Base-by-base conservation (phyloP, 1,140 invertebrate species). In the Ephestia elutella region DNA sequence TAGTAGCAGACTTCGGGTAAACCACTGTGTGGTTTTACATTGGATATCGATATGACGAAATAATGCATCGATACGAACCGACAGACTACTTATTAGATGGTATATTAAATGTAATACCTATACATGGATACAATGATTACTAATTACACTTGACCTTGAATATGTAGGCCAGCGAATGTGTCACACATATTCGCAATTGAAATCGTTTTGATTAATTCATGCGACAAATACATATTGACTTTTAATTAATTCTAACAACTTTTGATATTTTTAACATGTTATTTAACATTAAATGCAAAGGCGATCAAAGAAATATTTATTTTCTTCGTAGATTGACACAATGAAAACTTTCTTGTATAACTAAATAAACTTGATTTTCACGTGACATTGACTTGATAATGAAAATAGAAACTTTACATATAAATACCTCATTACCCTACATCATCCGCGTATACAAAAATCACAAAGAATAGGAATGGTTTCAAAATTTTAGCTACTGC, bases 11-110 rank as follows among this genome's bases (percentile, higher is more conserved):
- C 30, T 57, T 30, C 28, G 17, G 63, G 60, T 68, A 61, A 57
- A 83, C 72, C 73, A 60, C 74, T 57, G 59, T 80, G 80, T 75
- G 78, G 78, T 79, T 72, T 70, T 63, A 65, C 68, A 68, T 75
- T 75, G 35, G 74, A 84, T 76, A 72, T 66, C 53, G 54, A 15
- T 59, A 66, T 72, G 64, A 60, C 63, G 68, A 66, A 80, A 80
- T 71, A 21, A 54, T 53, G 65, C 49, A 59, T 50, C 15, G 13
- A 44, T 65, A 32, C 11, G 25, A 49, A 30, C 15, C 3, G 58
- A 30, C 19, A 44, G 21, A 19, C 30, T 28, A 54, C 44, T 44
- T 56, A 51, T 62, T 57, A 63, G 55, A 56, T 69, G 61, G 63
- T 61, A 61, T 49, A 51, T 55, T 48, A 60, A 66, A 59, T 58